These are phyloP conservation scores for Podiceps cristatus DNA, from an alignment of 2,113 vertebrate genomes.

Conservation along the genomic window DNA sequence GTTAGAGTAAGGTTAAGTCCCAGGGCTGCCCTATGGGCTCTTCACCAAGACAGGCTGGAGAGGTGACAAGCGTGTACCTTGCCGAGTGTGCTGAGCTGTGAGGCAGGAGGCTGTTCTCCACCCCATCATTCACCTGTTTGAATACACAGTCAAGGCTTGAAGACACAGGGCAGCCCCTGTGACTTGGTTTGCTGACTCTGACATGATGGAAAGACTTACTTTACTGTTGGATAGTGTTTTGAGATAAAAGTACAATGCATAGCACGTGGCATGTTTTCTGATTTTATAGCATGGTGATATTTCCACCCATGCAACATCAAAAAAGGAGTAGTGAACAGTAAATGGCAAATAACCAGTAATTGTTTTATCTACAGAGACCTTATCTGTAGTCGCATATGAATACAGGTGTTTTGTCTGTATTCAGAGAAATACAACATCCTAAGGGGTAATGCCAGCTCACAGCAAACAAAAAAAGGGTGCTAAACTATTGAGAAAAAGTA, in stretches of 20 bases:
- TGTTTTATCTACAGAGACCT: neutral
- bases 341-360: neutral
- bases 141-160: neutral
- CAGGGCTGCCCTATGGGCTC: neutral
- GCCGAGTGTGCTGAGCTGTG: neutral
- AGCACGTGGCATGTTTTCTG: fast-evolving
- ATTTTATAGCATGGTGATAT: neutral
- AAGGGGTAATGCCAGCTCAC: neutral
- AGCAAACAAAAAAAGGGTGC: neutral
- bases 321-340: neutral
- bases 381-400: neutral
- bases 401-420: neutral
- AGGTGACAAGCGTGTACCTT: neutral
- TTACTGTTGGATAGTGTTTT: neutral
- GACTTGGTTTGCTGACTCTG: neutral
- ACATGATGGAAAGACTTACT: neutral
- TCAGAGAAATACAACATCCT: neutral
- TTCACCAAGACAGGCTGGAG: neutral
- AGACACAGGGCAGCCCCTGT: neutral
- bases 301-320: neutral
- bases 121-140: neutral
- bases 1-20: neutral
- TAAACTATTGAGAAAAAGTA: neutral
- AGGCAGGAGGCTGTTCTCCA: neutral
- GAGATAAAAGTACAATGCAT: neutral